These are phyloP conservation scores for Oostethus manadensis DNA, from an alignment of 2,113 vertebrate genomes.

Conservation along the genomic window DNA sequence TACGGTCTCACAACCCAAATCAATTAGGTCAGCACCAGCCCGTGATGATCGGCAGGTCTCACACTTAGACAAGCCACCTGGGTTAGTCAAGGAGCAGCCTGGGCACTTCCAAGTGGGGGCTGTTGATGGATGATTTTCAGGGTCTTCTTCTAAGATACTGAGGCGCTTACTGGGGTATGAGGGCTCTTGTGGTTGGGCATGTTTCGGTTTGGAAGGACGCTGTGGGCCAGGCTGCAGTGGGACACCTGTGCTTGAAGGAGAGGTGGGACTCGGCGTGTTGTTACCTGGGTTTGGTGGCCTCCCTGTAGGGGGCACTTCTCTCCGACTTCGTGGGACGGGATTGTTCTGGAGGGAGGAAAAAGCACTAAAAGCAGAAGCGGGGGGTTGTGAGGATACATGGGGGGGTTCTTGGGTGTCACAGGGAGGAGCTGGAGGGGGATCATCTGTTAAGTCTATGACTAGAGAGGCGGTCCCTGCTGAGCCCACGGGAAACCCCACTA, in stretches of 20 bases:
- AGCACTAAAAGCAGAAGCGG: slow-evolving; percentile 68
- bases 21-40: slow-evolving; percentile 77
- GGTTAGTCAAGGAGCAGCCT: slow-evolving; percentile 72
- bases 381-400: slow-evolving; percentile 49
- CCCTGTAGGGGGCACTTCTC: slow-evolving; percentile 85
- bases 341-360: slow-evolving; percentile 90
- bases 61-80: slow-evolving; percentile 49
- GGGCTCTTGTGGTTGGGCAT: slow-evolving; percentile 66
- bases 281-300: slow-evolving; percentile 61
- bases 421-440: slow-evolving; percentile 61
- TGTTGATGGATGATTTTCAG: slow-evolving; percentile 43
- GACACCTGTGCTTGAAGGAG: slow-evolving; percentile 53
- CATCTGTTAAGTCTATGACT: slow-evolving; percentile 74
- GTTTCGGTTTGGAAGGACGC: slow-evolving; percentile 65
- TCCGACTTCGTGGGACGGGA: slow-evolving; percentile 87
- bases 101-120: slow-evolving; percentile 78
- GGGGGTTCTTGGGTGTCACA: slow-evolving; percentile 66
- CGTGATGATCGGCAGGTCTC: slow-evolving; percentile 75
- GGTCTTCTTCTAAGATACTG: slow-evolving; percentile 81
- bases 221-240: slow-evolving; percentile 57
- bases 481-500: slow-evolving; percentile 75
- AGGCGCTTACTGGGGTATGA: slow-evolving; percentile 81
- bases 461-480: slow-evolving; percentile 59
- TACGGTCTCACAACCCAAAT: slow-evolving; percentile 83
- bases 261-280: slow-evolving; percentile 63